Conservation (phyloP, 2,888 invertebrate genomes). For the Eupithecia exiguata region DNA sequence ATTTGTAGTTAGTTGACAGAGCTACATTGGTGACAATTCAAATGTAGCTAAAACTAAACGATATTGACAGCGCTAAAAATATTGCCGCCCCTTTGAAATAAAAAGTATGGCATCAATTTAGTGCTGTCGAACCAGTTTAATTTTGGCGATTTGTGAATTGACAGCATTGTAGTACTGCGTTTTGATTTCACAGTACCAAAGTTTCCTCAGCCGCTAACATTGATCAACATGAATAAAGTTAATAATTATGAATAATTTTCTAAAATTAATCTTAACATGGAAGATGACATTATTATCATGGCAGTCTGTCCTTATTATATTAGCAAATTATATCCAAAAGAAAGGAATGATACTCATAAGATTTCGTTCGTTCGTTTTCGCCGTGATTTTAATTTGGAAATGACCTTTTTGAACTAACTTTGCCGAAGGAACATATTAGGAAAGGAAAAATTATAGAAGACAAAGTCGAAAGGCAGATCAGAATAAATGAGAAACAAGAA, state of each 20-base stretch:
- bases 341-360: conserved; percentile 32
- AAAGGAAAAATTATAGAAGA: not conserved
- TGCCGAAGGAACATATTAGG: conserved; percentile 18
- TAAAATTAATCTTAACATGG: conserved; percentile 24
- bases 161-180: not conserved
- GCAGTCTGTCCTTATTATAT: conserved; percentile 17
- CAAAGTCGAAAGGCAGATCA: not conserved
- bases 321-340: conserved; percentile 25
- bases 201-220: conserved; percentile 21
- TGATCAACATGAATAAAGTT: conserved; percentile 4
- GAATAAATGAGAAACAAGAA: not conserved
- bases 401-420: conserved; percentile 7
- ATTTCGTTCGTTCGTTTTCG: conserved; percentile 47
- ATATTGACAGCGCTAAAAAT: not conserved
- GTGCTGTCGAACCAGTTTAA: not conserved
- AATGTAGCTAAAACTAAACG: not conserved
- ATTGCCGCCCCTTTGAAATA: not conserved
- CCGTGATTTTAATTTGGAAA: conserved; percentile 20
- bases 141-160: not conserved
- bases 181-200: not conserved
- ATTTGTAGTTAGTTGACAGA: not conserved
- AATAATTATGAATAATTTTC: not conserved
- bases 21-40: not conserved
- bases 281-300: conserved; percentile 24
- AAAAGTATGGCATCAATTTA: not conserved